These are phyloP conservation scores for Phalacrocorax aristotelis DNA, from an alignment of 2,113 vertebrate species.

Conservation along the genomic window DNA sequence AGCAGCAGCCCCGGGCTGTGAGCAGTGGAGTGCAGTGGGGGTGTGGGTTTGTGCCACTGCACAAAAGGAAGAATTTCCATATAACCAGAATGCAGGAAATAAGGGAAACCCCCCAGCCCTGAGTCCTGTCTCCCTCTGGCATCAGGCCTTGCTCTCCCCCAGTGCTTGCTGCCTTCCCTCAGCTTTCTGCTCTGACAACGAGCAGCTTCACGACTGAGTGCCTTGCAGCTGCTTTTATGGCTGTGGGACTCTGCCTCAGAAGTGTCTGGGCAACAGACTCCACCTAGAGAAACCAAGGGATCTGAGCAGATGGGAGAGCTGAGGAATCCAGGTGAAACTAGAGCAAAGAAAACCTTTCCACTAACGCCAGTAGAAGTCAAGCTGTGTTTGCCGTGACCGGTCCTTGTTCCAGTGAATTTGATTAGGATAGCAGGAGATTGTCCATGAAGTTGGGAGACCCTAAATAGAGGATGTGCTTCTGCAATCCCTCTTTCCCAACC, in stretches of 20 bases:
- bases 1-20: background rate
- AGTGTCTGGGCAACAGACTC: background rate
- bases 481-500: background rate
- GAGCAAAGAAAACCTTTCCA: background rate
- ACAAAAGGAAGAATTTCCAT: background rate
- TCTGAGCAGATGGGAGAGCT: background rate
- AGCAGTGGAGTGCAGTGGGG: background rate
- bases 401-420: background rate
- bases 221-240: background rate
- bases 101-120: background rate
- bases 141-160: background rate
- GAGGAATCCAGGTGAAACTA: background rate
- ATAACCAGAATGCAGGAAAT: background rate
- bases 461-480: background rate
- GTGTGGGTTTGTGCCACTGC: background rate
- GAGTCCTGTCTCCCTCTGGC: background rate
- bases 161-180: background rate
- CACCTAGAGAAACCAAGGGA: background rate
- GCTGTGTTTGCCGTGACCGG: background rate
- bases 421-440: background rate
- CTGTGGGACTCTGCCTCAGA: background rate
- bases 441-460: background rate
- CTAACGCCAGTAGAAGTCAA: background rate
- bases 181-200: background rate
- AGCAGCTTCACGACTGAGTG: background rate